Conservation (phyloP, 2,113 vertebrate species). For the Sus scrofa region DNA sequence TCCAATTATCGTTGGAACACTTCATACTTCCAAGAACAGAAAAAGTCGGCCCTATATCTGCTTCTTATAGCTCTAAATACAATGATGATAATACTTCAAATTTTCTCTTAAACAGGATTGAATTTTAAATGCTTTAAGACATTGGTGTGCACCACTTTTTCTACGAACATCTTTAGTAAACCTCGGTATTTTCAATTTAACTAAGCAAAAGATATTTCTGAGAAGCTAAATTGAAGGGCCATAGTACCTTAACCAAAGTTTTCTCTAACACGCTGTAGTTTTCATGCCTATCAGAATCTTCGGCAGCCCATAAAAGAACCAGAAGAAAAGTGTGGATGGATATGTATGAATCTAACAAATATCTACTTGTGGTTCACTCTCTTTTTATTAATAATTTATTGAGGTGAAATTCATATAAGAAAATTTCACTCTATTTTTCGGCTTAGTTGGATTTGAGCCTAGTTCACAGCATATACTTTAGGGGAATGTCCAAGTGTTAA, state of each 20-base stretch:
- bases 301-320: background rate
- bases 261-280: background rate
- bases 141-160: background rate
- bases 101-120: background rate
- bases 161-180: conserved; percentile 34
- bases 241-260: background rate
- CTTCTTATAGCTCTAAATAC: conserved; percentile 40
- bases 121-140: conserved; percentile 45
- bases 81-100: background rate
- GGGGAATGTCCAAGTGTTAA: background rate
- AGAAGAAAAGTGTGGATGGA: conserved; percentile 4
- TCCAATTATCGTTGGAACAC: background rate
- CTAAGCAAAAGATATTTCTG: background rate
- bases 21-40: conserved; percentile 3
- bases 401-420: background rate
- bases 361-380: background rate
- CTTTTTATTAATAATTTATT: conserved; percentile 40
- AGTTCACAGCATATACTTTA: background rate
- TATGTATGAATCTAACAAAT: background rate
- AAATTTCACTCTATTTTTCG: conserved; percentile 34
- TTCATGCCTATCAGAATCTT: background rate
- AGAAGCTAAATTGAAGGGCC: background rate
- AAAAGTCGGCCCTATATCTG: background rate
- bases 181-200: background rate
- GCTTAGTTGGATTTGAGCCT: background rate